Evolutionary conservation across 2,888 invertebrate species (phyloP), one percentile per base, ranked within the genome.

Genomic region (Scaeva pyrastri): DNA sequence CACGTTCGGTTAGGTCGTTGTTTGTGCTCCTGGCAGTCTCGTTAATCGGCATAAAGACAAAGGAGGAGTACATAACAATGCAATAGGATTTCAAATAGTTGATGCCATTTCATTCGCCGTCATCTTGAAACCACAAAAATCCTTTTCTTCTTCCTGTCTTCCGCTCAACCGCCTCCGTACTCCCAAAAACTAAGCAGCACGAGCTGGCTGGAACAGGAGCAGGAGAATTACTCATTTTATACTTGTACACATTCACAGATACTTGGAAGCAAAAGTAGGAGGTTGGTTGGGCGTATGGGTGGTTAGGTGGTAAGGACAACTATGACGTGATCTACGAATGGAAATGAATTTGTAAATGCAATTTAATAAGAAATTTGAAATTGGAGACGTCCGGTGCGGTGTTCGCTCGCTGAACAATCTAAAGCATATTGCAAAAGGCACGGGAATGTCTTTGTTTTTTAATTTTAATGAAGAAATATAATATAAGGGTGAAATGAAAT

Each of bases 331-430:
- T 48, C 55, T 76, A 60, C 26, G 62, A 81, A 43, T 66, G 48
- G 66, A 77, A 72, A 82, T 82, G 66, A 82, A 77, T 72, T 77
- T 77, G 73, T 77, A 70, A 83, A 73, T 68, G 78, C 83, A 83
- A 83, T 83, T 83, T 83, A 78, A 62, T 73, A 62, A 55, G 78
- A 78, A 77, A 58, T 68, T 73, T 78, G 68, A 83, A 73, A 83
- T 78, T 74, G 73, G 68, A 83, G 82, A 83, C 72, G 78, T 76
- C 48, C 55, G 26, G 77, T 76, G 41, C 56, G 31, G 2, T 56
- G 19, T 50, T 23, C 41, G 62, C 41, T 58, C 26, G 58, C 21
- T 7, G 10, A n/a, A 26, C 5, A 43, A 26, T 52, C 52, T 55
- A 75, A 71, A 48, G 76, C 56, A 36, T 55, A 50, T 58, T 48